Evolutionary conservation across 1,140 invertebrate genomes (phyloP).

Genomic region (Paraescarpia echinospica): DNA sequence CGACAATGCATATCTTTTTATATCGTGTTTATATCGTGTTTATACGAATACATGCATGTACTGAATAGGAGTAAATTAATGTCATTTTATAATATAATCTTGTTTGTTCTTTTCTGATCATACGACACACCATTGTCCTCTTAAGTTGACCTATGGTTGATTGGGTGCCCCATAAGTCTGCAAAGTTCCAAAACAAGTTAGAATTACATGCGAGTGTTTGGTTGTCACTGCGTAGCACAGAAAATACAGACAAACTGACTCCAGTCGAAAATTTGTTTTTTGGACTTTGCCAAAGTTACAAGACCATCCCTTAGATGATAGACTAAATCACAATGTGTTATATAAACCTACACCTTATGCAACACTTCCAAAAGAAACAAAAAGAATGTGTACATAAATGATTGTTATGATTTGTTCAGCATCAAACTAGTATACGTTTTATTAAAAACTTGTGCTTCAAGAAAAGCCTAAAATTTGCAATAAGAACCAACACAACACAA

Average conservation of each 20-base stretch:
- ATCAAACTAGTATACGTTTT: not conserved
- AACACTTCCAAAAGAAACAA: not conserved
- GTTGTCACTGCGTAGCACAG: too few species aligned
- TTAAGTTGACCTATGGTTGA: not conserved
- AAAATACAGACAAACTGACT: too few species aligned
- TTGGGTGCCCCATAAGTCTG: too few species aligned
- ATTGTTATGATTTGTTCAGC: not conserved
- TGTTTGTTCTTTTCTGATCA: not conserved
- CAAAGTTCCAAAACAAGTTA: too few species aligned
- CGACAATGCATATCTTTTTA: not conserved
- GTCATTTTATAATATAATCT: not conserved
- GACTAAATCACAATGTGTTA: not conserved
- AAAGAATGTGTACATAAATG: not conserved
- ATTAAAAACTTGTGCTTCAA: slow-evolving; percentile 10
- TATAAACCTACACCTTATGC: not conserved
- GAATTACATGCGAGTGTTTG: too few species aligned
- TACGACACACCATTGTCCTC: not conserved
- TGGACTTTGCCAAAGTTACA: too few species aligned
- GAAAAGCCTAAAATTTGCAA: not conserved
- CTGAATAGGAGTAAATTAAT: not conserved
- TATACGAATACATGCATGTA: not conserved
- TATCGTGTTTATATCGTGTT: not conserved
- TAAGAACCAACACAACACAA: not conserved
- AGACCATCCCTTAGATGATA: not conserved
- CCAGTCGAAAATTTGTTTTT: too few species aligned